phyloP scores from a whole-genome alignment of 2,113 vertebrate genomes.

The Lamprotornis superbus region DNA sequence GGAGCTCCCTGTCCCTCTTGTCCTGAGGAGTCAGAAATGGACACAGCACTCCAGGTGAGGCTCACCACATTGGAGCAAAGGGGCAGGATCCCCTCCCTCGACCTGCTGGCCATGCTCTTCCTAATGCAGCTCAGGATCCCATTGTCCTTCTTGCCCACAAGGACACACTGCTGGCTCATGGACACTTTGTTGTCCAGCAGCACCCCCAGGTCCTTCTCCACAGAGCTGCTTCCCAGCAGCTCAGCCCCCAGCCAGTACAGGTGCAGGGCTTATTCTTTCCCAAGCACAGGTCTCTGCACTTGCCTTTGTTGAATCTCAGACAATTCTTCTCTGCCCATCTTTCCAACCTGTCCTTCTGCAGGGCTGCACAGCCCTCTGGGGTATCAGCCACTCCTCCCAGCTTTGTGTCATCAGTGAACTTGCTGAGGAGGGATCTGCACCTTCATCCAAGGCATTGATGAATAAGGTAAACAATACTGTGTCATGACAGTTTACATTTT shows the following conservation, averaged over 20 bases:
- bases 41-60: no score
- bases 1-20: background rate
- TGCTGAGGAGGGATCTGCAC: background rate
- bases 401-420: rapidly evolving
- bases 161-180: background rate
- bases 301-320: no score
- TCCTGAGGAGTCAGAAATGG: background rate
- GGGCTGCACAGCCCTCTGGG: background rate
- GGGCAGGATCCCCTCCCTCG: rapidly evolving
- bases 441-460: background rate
- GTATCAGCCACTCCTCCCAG: background rate
- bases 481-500: background rate
- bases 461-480: background rate
- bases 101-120: background rate
- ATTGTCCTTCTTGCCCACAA: background rate
- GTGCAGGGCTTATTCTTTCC: no score
- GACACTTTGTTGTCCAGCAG: background rate
- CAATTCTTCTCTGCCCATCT: no score
- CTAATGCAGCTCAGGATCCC: background rate
- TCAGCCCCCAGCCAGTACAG: no score
- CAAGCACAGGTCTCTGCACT: no score
- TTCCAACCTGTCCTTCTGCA: no score
- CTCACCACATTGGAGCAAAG: no score
- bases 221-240: background rate
- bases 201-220: background rate